Base-by-base conservation (phyloP, 2,113 vertebrate genomes). In the Lampris megalopsis region DNA sequence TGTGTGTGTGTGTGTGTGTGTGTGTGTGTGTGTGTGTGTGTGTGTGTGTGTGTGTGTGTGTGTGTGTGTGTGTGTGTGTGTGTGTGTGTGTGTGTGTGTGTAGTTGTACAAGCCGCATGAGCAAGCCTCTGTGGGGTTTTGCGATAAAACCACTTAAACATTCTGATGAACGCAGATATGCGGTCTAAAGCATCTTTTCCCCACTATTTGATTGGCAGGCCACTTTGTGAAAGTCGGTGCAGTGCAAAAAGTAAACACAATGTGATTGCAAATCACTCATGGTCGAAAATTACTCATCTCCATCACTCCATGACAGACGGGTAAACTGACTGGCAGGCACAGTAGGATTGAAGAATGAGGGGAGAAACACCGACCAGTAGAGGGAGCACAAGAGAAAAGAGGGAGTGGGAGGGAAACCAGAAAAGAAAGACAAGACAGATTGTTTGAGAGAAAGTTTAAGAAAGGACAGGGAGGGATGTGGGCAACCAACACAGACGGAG, bases 251-350 rank as follows among this genome's bases (percentile, higher is more conserved):
- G 63, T 72, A 65, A 81, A 71, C 64, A 67, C 43, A 75, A 56
- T 11, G 3, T 67, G 58, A 78, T 43, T 71, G 24, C 24, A 7
- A 35, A 57, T 6, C 24, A 56, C 54, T 24, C 56, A 11, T 70
- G 36, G 48, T 38, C 71, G 62, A 6, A 36, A 49, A 36, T 72
- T 36, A 68, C 58, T 47, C 43, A n/a, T 41, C n/a, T 63, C 36
- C 10, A 43, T 63, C 52, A 42, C 56, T 70, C 57, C 8, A 47
- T 68, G 37, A 74, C 42, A 8, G 65, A 49, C 35, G 64, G 48
- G 73, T 62, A 65, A 83, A 67, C 59, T 60, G 13, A 54, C 41
- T 65, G 64, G 47, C 69, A 36, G 56, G 35, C 71, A 56, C 40
- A 49, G 78, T 4, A 60, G 41, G 24, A 59, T 53, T 75, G 58